Percentiles rank a stretch among this genome's conserved stretches.
These are phyloP conservation scores for Tipula unca DNA, from an alignment of 2,888 invertebrate genomes.

Conservation along the genomic window DNA sequence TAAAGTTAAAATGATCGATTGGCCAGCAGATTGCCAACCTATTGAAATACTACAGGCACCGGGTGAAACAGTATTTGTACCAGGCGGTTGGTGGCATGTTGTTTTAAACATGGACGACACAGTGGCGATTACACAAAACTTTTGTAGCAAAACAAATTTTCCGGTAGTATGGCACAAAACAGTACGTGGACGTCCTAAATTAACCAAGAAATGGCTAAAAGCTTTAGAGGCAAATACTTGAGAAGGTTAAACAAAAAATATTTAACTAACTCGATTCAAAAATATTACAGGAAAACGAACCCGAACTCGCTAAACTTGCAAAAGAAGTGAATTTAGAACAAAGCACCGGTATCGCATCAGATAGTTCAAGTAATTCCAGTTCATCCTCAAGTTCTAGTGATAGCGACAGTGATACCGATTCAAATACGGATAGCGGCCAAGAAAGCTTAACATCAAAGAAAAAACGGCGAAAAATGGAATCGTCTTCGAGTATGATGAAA, in stretches of 20 bases:
- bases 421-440: constrained; percentile 73
- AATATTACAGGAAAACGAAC: constrained; percentile 52
- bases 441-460: constrained; percentile 81
- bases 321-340: constrained; percentile 76
- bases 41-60: constrained; percentile 91
- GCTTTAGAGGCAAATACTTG: constrained; percentile 42
- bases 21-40: constrained; percentile 88
- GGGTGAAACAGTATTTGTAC: constrained; percentile 96
- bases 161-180: constrained; percentile 98
- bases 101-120: constrained; percentile 94
- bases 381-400: constrained; percentile 59
- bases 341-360: constrained; percentile 86
- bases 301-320: constrained; percentile 68
- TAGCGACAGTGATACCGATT: constrained; percentile 46
- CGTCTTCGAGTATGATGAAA: background rate
- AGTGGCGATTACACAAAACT: constrained; percentile 97
- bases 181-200: constrained; percentile 87
- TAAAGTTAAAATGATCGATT: constrained; percentile 73
- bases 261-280: background rate
- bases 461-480: constrained; percentile 52
- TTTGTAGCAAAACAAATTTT: constrained; percentile 91
- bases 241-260: background rate
- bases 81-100: constrained; percentile 99
- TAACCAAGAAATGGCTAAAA: constrained; percentile 87
- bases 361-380: constrained; percentile 79